Evolutionary conservation across 2,797 vertebrate genomes (phyloP).

Genomic region (Erithacus rubecula): DNA sequence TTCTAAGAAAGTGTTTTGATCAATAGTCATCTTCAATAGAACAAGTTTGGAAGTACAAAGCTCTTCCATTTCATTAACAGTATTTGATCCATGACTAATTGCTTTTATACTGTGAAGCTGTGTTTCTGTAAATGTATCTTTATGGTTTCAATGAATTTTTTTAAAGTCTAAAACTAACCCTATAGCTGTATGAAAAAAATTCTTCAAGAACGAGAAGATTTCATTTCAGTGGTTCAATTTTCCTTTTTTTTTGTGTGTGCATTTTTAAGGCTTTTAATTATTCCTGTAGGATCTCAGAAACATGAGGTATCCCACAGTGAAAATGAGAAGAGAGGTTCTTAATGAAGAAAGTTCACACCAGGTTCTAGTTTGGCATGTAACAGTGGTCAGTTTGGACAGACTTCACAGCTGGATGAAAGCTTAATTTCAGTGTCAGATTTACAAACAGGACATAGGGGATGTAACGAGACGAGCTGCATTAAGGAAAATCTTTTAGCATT

Average conservation of each 20-base stretch:
- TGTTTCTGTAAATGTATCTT: constrained; percentile 15
- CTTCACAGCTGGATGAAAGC: not conserved
- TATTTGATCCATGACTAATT: constrained; percentile 36
- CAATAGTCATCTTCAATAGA: constrained; percentile 33
- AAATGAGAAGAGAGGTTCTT: not conserved
- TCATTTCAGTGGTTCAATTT: not conserved
- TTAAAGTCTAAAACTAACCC: not conserved
- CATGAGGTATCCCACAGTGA: not conserved
- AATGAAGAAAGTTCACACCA: not conserved
- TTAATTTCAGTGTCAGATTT: not conserved
- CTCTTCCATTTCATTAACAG: constrained; percentile 34
- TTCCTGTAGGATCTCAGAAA: not conserved
- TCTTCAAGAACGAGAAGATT: not conserved
- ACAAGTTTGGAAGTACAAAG: constrained; percentile 46
- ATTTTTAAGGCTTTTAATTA: not conserved
- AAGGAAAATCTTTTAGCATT: not conserved
- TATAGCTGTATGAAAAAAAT: not conserved
- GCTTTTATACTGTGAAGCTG: not conserved
- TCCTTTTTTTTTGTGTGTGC: not conserved
- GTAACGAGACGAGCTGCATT: not conserved
- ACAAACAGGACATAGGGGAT: not conserved
- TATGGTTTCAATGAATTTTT: not conserved
- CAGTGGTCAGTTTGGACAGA: not conserved
- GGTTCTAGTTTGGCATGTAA: not conserved
- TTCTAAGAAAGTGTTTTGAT: constrained; percentile 50